phyloP scores from a whole-genome alignment of 2,797 vertebrate species.

The Pempheris klunzingeri region DNA sequence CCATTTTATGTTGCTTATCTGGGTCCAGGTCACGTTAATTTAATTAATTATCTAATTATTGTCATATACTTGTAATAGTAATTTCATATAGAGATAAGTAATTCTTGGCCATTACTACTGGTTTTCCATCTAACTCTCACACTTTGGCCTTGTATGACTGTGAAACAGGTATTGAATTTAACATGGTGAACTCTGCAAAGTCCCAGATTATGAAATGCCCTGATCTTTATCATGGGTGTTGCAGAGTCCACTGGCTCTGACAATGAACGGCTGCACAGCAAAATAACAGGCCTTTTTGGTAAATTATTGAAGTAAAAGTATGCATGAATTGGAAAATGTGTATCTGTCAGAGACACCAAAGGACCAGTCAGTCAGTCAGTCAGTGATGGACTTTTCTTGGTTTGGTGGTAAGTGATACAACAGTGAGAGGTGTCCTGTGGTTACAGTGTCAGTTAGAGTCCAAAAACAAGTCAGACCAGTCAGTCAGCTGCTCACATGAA shows the following conservation, averaged over 20 bases:
- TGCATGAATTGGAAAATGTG: neutral
- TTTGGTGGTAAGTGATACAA: neutral
- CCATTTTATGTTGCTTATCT: neutral
- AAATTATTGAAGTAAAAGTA: neutral
- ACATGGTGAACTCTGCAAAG: too few relatives aligned
- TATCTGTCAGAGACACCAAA: too few relatives aligned
- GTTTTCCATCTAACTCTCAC: neutral
- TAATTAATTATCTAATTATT: neutral
- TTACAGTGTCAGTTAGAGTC: slow-evolving; percentile 34
- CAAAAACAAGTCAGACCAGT: slow-evolving; percentile 64
- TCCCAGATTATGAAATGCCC: too few relatives aligned
- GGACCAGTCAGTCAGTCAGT: neutral
- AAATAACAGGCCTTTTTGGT: neutral
- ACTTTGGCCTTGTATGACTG: neutral
- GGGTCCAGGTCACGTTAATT: neutral
- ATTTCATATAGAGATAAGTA: neutral
- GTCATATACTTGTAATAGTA: neutral
- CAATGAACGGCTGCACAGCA: slow-evolving; percentile 6
- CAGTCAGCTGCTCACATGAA: slow-evolving; percentile 39
- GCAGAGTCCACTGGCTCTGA: slow-evolving; percentile 26
- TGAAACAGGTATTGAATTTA: neutral
- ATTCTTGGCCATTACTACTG: neutral
- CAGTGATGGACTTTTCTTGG: neutral
- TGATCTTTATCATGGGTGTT: slow-evolving; percentile 15
- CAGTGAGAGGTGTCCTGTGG: slow-evolving; percentile 21